Percentiles rank a stretch among this genome's conserved stretches.
phyloP scores from a whole-genome alignment of 1,140 invertebrate genomes.

The Anastatus disparis region DNA sequence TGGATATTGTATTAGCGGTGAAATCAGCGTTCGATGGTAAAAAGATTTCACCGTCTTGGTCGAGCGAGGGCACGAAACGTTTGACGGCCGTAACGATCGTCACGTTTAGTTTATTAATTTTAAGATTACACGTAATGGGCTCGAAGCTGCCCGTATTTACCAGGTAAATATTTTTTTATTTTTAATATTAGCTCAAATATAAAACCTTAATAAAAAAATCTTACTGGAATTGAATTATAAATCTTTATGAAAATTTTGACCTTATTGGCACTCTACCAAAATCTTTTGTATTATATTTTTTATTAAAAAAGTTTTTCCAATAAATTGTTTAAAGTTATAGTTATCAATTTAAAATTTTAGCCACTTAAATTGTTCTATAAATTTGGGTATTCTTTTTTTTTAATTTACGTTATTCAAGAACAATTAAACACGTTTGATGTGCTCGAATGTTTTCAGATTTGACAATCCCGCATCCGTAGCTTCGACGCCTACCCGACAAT shows the following conservation, averaged over 20 bases:
- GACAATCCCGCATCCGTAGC: conserved; percentile 92
- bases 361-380: too few relatives aligned
- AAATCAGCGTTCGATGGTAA: conserved; percentile 74
- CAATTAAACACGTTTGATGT: too few relatives aligned
- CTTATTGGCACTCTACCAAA: too few relatives aligned
- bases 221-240: too few relatives aligned
- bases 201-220: too few relatives aligned
- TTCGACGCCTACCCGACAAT: conserved; percentile 80
- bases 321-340: too few relatives aligned
- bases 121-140: conserved; percentile 93
- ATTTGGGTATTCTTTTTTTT: too few relatives aligned
- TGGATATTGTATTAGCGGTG: conserved; percentile 71
- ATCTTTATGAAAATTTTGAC: too few relatives aligned
- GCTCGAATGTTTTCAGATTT: conserved; percentile 72
- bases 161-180: too few relatives aligned
- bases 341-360: too few relatives aligned
- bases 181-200: too few relatives aligned
- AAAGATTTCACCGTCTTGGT: conserved; percentile 74
- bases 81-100: conserved; percentile 80
- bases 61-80: conserved; percentile 80
- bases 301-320: not conserved
- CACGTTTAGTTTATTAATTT: conserved; percentile 84
- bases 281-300: not conserved
- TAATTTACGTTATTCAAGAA: too few relatives aligned
- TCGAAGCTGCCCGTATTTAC: conserved; percentile 96